These are phyloP conservation scores for Emydoidea blandingii DNA, from an alignment of 2,797 vertebrate genomes.

Conservation along the genomic window DNA sequence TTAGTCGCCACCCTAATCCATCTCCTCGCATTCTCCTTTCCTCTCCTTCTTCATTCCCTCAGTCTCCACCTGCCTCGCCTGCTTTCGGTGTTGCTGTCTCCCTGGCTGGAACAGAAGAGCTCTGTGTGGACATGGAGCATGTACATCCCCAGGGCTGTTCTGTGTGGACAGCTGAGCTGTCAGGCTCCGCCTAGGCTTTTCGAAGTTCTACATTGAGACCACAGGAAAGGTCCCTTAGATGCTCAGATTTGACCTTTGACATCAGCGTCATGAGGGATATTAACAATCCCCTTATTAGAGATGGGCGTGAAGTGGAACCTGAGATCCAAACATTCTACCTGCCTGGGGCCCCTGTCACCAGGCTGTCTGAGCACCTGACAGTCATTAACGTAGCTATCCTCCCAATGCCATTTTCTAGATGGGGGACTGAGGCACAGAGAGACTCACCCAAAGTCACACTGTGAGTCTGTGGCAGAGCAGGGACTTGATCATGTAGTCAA, in stretches of 20 bases:
- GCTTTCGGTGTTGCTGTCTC: too few species aligned
- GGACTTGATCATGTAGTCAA: background rate
- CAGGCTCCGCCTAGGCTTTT: too few species aligned
- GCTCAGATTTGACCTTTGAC: background rate
- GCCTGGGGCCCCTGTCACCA: background rate
- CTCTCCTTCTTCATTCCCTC: background rate
- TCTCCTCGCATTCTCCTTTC: too few species aligned
- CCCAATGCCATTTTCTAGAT: background rate
- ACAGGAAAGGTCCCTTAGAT: background rate
- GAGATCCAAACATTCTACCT: background rate
- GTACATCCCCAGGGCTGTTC: background rate
- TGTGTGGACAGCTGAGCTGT: too few species aligned
- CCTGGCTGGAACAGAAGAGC: too few species aligned
- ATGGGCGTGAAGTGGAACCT: background rate
- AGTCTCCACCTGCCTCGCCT: background rate
- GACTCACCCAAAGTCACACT: background rate
- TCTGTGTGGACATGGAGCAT: background rate
- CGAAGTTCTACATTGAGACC: background rate
- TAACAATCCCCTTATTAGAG: background rate
- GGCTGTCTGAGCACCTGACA: background rate
- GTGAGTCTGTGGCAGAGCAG: background rate
- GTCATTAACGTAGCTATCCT: background rate
- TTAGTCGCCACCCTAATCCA: too few species aligned
- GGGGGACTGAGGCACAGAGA: background rate
- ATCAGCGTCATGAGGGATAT: background rate